Conservation (phyloP, 2,113 vertebrate genomes). For the Apodemus speciosus region DNA sequence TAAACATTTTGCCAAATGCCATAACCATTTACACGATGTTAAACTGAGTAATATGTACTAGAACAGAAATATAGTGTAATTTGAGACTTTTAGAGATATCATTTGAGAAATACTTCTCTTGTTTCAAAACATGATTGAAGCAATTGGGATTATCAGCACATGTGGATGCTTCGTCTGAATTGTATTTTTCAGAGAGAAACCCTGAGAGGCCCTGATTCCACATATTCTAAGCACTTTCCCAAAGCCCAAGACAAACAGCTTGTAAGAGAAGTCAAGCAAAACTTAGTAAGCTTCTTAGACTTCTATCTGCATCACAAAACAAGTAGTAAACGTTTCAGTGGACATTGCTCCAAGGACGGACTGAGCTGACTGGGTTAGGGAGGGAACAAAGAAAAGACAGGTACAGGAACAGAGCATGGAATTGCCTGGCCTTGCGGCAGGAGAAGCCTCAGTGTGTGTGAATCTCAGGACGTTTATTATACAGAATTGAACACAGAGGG, state of each 20-base stretch:
- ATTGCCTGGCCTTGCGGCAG: not conserved
- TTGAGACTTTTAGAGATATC: not conserved
- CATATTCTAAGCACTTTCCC: not conserved
- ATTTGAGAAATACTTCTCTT: not conserved
- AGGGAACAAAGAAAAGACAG: not conserved
- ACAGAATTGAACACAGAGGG: not conserved
- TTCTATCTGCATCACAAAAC: not conserved
- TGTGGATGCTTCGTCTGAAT: not conserved
- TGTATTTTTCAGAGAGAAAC: not conserved
- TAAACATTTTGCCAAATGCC: not conserved
- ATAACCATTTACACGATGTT: not conserved
- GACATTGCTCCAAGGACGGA: not conserved
- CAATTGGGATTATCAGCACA: not conserved
- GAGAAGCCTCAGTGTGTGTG: not conserved
- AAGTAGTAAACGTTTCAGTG: not conserved
- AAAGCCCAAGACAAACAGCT: not conserved
- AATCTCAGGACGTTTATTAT: not conserved
- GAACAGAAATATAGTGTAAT: not conserved
- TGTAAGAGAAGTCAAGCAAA: not conserved
- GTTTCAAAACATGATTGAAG: not conserved
- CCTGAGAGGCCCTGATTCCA: not conserved
- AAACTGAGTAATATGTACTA: slow-evolving; percentile 33
- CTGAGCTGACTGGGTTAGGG: not conserved
- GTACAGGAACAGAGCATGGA: not conserved
- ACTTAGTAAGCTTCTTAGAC: not conserved